Percentiles rank a stretch among this genome's conserved stretches.
These are phyloP conservation scores for Orius insidiosus DNA, from an alignment of 1,140 invertebrate species.

Conservation along the genomic window DNA sequence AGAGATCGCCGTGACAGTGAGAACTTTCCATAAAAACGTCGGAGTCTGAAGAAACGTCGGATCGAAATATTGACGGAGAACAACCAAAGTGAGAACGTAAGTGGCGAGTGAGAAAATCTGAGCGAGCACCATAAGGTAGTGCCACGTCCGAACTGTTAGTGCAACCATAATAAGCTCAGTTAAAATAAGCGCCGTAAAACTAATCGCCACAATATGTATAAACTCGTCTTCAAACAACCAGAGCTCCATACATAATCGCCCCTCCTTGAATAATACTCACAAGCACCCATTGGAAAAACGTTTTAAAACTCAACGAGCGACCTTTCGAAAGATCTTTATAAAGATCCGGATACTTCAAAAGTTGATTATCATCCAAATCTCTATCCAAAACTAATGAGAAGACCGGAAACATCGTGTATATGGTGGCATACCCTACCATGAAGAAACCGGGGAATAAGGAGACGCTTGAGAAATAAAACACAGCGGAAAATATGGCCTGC, in stretches of 20 bases:
- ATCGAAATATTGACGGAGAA: slow-evolving; percentile 89
- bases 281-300: slow-evolving; percentile 97
- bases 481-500: slow-evolving; percentile 96
- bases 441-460: slow-evolving; percentile 95
- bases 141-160: slow-evolving; percentile 78
- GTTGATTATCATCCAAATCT: slow-evolving; percentile 84
- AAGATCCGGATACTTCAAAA: slow-evolving; percentile 88
- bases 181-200: slow-evolving; percentile 90
- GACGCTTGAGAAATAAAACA: slow-evolving; percentile 96
- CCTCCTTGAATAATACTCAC: slow-evolving; percentile 99
- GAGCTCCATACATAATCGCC: slow-evolving; percentile 96
- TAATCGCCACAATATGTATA: slow-evolving; percentile 97
- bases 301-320: slow-evolving; percentile 82
- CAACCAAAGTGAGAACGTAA: slow-evolving; percentile 71
- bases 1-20: slow-evolving; percentile 83
- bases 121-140: slow-evolving; percentile 86
- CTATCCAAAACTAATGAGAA: slow-evolving; percentile 84
- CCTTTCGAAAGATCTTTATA: slow-evolving; percentile 96
- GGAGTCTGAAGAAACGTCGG: slow-evolving; percentile 83
- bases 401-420: slow-evolving; percentile 98
- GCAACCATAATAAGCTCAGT: slow-evolving; percentile 99
- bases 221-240: slow-evolving; percentile 98
- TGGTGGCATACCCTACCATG: slow-evolving; percentile 94
- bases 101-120: slow-evolving; percentile 75
- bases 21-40: slow-evolving; percentile 92